phyloP scores from a whole-genome alignment of 1,140 invertebrate species.

The Pseudachorutes palmiensis region DNA sequence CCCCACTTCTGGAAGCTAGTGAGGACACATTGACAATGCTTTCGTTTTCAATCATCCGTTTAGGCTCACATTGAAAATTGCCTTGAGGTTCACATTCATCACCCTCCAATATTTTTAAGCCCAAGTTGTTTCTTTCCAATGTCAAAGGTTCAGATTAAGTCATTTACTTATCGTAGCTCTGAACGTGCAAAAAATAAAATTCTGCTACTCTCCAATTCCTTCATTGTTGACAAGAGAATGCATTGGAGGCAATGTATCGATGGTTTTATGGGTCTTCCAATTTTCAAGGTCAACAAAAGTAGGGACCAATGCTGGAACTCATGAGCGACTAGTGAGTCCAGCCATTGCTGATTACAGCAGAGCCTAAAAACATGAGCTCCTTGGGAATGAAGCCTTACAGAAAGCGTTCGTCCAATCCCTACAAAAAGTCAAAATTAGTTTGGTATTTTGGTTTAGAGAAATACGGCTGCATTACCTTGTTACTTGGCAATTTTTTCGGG shows the following conservation, averaged over 20 bases:
- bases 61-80: constrained; percentile 27
- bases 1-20: background rate
- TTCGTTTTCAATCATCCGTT: constrained; percentile 22
- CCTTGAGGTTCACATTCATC: constrained; percentile 26
- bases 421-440: background rate
- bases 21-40: constrained; percentile 29
- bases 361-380: constrained; percentile 45
- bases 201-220: too few relatives aligned
- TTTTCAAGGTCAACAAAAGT: constrained; percentile 34
- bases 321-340: constrained; percentile 41
- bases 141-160: too few relatives aligned
- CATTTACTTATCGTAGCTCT: constrained; percentile 30
- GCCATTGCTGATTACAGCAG: constrained; percentile 41
- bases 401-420: constrained; percentile 43
- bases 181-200: constrained; percentile 20
- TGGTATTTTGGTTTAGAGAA: background rate
- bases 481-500: constrained; percentile 20
- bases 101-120: constrained; percentile 13
- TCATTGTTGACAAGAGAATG: constrained; percentile 38
- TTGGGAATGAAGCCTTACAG: constrained; percentile 40
- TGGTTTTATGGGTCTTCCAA: constrained; percentile 33
- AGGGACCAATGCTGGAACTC: constrained; percentile 37
- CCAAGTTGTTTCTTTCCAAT: too few relatives aligned
- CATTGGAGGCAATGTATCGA: constrained; percentile 26
- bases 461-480: constrained; percentile 22